Evolutionary conservation across 2,888 invertebrate species (phyloP).

Genomic region (Epinotia ramella): DNA sequence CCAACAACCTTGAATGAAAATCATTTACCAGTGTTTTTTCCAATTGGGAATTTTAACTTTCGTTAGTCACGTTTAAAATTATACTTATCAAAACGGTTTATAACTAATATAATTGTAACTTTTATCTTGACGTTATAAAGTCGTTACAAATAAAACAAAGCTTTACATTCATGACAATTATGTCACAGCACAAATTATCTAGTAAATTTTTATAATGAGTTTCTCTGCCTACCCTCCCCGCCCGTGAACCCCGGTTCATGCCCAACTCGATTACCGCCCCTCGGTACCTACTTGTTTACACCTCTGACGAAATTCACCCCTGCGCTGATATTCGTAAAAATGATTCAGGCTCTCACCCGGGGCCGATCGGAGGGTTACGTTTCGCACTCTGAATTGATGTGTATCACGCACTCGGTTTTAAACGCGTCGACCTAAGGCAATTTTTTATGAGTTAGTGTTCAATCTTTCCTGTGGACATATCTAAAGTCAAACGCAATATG

Average conservation of each 20-base stretch:
- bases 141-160: background rate
- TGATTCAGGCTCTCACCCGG: background rate
- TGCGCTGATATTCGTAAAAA: conserved; percentile 9
- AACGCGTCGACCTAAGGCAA: too few relatives aligned
- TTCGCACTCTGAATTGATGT: background rate
- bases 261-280: conserved; percentile 29
- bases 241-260: background rate
- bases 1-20: too few relatives aligned
- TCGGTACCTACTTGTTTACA: conserved; percentile 29
- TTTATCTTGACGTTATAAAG: too few relatives aligned
- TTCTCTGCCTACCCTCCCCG: background rate
- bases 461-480: too few relatives aligned
- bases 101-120: too few relatives aligned
- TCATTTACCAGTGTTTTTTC: too few relatives aligned
- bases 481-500: too few relatives aligned
- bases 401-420: too few relatives aligned
- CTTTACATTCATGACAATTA: background rate
- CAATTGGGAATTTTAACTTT: too few relatives aligned
- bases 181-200: background rate
- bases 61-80: too few relatives aligned
- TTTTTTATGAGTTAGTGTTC: too few relatives aligned
- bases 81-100: too few relatives aligned
- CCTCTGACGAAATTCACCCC: conserved; percentile 19
- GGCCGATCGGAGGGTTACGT: background rate
- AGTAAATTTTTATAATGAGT: background rate